Evolutionary conservation across 2,888 invertebrate species (phyloP).

Genomic region (Cantharis flavilabris): DNA sequence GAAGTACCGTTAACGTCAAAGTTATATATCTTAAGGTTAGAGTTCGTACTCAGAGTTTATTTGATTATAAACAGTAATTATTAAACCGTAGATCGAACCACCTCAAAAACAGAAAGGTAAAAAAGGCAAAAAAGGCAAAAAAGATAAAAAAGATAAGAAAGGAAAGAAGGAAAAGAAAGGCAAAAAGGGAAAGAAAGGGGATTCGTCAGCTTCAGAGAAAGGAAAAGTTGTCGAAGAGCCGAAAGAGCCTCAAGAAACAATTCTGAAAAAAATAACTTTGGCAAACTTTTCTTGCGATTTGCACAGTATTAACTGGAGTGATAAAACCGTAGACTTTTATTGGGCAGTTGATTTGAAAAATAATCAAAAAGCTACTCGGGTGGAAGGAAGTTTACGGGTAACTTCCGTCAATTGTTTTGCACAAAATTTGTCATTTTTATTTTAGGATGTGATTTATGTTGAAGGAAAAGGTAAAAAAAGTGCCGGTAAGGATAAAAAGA

Average conservation of each 20-base stretch:
- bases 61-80: neutral
- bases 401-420: neutral
- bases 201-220: neutral
- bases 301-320: slow-evolving; percentile 60
- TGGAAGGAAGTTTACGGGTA: slow-evolving; percentile 49
- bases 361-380: slow-evolving; percentile 39
- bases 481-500: neutral
- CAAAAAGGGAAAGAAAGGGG: neutral
- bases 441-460: slow-evolving; percentile 29
- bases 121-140: slow-evolving; percentile 19
- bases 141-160: neutral
- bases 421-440: neutral
- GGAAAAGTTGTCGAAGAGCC: neutral
- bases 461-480: slow-evolving; percentile 21
- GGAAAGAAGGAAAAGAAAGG: neutral
- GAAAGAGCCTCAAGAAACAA: slow-evolving; percentile 38
- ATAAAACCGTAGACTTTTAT: slow-evolving; percentile 60
- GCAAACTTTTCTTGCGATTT: slow-evolving; percentile 59
- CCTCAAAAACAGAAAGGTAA: slow-evolving; percentile 10
- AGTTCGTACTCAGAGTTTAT: neutral
- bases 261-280: slow-evolving; percentile 50
- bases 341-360: slow-evolving; percentile 58
- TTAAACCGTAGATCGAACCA: slow-evolving; percentile 11
- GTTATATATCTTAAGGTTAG: slow-evolving; percentile 60
- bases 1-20: slow-evolving; percentile 57